Evolutionary conservation across 2,888 invertebrate species (phyloP).

Genomic region (Diarsia brunnea): DNA sequence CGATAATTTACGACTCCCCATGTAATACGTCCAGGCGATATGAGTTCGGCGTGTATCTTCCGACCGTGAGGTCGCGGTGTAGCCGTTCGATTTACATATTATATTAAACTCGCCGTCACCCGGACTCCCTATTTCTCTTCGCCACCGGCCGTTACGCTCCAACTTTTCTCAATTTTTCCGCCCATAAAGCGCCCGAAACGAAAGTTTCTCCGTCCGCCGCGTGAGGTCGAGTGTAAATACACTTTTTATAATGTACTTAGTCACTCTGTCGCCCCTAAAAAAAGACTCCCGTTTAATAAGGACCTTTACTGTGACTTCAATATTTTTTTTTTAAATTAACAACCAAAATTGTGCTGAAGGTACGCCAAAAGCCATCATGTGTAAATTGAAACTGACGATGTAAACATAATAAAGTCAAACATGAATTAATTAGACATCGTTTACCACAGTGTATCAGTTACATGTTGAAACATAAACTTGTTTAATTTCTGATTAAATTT

Average conservation of each 20-base stretch:
- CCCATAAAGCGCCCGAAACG: slow-evolving; percentile 89
- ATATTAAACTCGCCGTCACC: slow-evolving; percentile 88
- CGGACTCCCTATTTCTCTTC: slow-evolving; percentile 81
- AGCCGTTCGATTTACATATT: slow-evolving; percentile 90
- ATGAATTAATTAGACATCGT: slow-evolving; percentile 60
- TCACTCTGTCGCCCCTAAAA: slow-evolving; percentile 84
- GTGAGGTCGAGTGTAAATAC: slow-evolving; percentile 90
- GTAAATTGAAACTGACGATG: slow-evolving; percentile 52
- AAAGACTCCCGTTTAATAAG: slow-evolving; percentile 84
- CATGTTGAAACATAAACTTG: slow-evolving; percentile 56
- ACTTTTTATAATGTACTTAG: slow-evolving; percentile 90
- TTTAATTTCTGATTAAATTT: slow-evolving; percentile 54
- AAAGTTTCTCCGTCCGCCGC: slow-evolving; percentile 87
- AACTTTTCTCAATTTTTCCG: slow-evolving; percentile 91
- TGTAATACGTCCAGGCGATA: slow-evolving; percentile 88
- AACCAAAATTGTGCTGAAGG: slow-evolving; percentile 13
- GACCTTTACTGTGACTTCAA: slow-evolving; percentile 60
- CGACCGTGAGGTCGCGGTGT: slow-evolving; percentile 85
- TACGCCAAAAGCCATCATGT: slow-evolving; percentile 32
- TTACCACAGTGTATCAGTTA: slow-evolving; percentile 55
- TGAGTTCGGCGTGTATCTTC: slow-evolving; percentile 85
- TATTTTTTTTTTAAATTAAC: slow-evolving; percentile 44
- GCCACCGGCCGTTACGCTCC: slow-evolving; percentile 89
- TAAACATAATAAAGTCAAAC: slow-evolving; percentile 55
- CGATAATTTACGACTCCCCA: slow-evolving; percentile 89